Evolutionary conservation across 2,797 vertebrate genomes (phyloP).

Genomic region (Spondyliosoma cantharus): DNA sequence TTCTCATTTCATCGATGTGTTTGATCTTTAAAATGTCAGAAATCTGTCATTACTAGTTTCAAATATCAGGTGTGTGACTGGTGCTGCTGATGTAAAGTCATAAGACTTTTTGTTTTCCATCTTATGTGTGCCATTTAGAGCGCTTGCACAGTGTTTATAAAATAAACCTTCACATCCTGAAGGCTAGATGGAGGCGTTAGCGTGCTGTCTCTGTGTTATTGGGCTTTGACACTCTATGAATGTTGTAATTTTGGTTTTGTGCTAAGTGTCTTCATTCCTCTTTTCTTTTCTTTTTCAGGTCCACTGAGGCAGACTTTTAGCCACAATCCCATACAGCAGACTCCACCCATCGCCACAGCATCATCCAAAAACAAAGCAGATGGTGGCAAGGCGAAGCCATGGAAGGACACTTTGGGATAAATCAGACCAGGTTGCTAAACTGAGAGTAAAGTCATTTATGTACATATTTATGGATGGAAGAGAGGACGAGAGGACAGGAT

Average conservation of each 20-base stretch:
- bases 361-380: slow-evolving; percentile 64
- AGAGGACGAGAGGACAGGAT: background rate
- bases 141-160: background rate
- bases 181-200: background rate
- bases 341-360: slow-evolving; percentile 53
- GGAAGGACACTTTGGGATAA: slow-evolving; percentile 84
- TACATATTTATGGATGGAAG: slow-evolving; percentile 74
- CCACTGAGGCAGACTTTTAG: slow-evolving; percentile 90
- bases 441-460: slow-evolving; percentile 40
- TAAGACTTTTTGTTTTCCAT: background rate
- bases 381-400: slow-evolving; percentile 73
- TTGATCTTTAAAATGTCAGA: too few species aligned
- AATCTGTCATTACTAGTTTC: too few species aligned
- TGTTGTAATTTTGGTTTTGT: background rate
- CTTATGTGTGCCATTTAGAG: background rate
- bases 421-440: background rate
- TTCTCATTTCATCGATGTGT: too few species aligned
- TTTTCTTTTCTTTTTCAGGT: slow-evolving; percentile 69
- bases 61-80: too few species aligned
- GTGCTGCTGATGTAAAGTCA: too few species aligned
- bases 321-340: slow-evolving; percentile 88
- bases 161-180: background rate
- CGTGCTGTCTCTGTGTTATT: background rate
- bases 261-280: slow-evolving; percentile 13
- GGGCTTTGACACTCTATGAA: background rate